These are phyloP conservation scores for Sebastes cheni DNA, from an alignment of 2,797 vertebrate species.

Conservation along the genomic window DNA sequence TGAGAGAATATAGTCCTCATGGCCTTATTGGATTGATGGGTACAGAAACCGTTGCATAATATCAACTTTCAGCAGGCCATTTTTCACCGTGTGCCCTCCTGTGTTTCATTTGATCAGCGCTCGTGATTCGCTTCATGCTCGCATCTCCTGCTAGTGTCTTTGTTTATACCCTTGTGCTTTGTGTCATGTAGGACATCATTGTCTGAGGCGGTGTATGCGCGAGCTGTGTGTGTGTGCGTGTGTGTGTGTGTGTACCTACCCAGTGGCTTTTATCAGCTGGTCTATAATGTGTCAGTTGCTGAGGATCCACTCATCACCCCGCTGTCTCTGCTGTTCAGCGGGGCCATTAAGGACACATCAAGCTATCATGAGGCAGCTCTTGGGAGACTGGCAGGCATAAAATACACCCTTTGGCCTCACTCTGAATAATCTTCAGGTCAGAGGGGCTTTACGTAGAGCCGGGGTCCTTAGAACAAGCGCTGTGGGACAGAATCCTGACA, in stretches of 20 bases:
- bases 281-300: conserved; percentile 70
- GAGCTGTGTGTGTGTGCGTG: conserved; percentile 3
- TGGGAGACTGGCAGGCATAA: conserved; percentile 64
- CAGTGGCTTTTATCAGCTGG: conserved; percentile 65
- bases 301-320: conserved; percentile 72
- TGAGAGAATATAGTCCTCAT: conserved; percentile 73
- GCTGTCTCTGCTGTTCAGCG: conserved; percentile 64
- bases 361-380: conserved; percentile 64
- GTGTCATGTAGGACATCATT: conserved; percentile 65
- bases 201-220: conserved; percentile 35
- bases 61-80: conserved; percentile 76
- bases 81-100: conserved; percentile 76
- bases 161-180: conserved; percentile 72
- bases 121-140: conserved; percentile 56
- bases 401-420: conserved; percentile 70
- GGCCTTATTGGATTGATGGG: conserved; percentile 80
- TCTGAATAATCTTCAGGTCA: conserved; percentile 71
- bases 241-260: neutral
- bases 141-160: conserved; percentile 59
- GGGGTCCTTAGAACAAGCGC: conserved; percentile 48
- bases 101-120: conserved; percentile 75
- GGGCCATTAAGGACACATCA: conserved; percentile 76
- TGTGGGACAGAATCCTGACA: conserved; percentile 47
- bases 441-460: conserved; percentile 29
- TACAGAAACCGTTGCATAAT: conserved; percentile 82